A percentile compares a stretch with the other conserved stretches of the same genome.
Evolutionary conservation across 2,113 vertebrate genomes (phyloP).

Genomic region (Semnopithecus entellus): DNA sequence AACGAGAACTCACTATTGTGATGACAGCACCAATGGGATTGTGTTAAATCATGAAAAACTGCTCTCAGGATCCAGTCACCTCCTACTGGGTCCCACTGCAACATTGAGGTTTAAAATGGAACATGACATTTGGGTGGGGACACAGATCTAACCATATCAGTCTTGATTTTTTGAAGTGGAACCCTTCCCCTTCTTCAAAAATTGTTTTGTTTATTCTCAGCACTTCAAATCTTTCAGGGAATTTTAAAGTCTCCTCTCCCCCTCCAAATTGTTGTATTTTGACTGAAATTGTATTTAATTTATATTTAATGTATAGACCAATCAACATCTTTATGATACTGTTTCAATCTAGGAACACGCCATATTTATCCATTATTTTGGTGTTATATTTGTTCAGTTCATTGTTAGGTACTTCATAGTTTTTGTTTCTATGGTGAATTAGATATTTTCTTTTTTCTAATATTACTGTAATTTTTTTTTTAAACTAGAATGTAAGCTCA

Average conservation of each 20-base stretch:
- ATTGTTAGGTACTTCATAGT: not conserved
- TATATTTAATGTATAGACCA: not conserved
- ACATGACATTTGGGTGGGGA: too few relatives aligned
- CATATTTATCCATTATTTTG: not conserved
- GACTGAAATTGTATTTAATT: not conserved
- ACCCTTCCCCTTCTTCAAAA: not conserved
- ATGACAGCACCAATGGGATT: too few relatives aligned
- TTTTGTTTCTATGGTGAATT: constrained; percentile 3
- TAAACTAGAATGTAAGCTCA: not conserved
- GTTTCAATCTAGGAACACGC: not conserved
- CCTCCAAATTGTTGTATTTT: not conserved
- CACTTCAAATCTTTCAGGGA: not conserved
- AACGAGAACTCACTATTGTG: too few relatives aligned
- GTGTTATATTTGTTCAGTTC: not conserved
- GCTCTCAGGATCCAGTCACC: too few relatives aligned
- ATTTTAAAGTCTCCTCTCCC: not conserved
- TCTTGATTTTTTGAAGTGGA: not conserved
- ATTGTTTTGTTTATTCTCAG: not conserved
- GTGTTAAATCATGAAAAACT: too few relatives aligned
- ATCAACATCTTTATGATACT: not conserved
- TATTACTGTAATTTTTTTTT: not conserved
- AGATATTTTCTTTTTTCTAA: not conserved
- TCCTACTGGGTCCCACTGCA: too few relatives aligned
- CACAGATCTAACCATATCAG: not conserved
- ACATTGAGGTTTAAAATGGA: too few relatives aligned